Percentiles rank a stretch among this genome's conserved stretches.
Conservation (phyloP, 64 coral and sea anemone species). For the Montipora capricornis region DNA sequence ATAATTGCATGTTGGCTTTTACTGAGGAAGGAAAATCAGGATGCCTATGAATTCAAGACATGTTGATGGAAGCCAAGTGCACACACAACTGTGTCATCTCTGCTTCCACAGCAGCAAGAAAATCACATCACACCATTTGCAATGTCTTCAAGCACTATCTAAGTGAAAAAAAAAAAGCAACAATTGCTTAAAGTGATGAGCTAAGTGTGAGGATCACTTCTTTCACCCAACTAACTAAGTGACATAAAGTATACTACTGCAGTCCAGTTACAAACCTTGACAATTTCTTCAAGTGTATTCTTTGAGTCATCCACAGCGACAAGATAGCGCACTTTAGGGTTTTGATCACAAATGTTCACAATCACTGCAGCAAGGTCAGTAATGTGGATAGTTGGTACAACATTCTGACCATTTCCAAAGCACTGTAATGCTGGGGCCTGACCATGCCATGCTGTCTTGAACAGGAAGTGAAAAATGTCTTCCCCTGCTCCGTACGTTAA, state of each 20-base stretch:
- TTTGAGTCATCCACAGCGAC: conserved; percentile 97
- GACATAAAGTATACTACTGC: too few relatives aligned
- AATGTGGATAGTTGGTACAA: conserved; percentile 95
- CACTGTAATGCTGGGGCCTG: conserved; percentile 92
- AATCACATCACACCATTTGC: neutral
- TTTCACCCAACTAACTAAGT: too few relatives aligned
- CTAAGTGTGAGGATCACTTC: too few relatives aligned
- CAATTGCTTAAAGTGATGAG: too few relatives aligned
- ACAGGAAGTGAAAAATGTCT: conserved; percentile 97
- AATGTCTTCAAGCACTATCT: too few relatives aligned
- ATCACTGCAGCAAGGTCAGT: conserved; percentile 88
- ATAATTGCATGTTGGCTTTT: too few relatives aligned
- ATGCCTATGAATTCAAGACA: too few relatives aligned
- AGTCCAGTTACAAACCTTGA: conserved; percentile 67
- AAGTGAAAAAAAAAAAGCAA: too few relatives aligned
- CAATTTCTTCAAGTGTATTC: conserved; percentile 97
- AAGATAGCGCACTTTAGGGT: conserved; percentile 95
- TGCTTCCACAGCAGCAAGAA: neutral
- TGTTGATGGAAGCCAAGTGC: too few relatives aligned
- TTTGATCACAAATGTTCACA: conserved; percentile 96
- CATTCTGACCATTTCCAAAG: conserved; percentile 95
- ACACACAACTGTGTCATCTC: too few relatives aligned
- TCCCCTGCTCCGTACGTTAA: conserved; percentile 94
- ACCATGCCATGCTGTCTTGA: conserved; percentile 99
- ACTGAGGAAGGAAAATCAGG: too few relatives aligned